phyloP scores from a whole-genome alignment of 2,113 vertebrate genomes.

The Cryptomyrus ogoouensis region DNA sequence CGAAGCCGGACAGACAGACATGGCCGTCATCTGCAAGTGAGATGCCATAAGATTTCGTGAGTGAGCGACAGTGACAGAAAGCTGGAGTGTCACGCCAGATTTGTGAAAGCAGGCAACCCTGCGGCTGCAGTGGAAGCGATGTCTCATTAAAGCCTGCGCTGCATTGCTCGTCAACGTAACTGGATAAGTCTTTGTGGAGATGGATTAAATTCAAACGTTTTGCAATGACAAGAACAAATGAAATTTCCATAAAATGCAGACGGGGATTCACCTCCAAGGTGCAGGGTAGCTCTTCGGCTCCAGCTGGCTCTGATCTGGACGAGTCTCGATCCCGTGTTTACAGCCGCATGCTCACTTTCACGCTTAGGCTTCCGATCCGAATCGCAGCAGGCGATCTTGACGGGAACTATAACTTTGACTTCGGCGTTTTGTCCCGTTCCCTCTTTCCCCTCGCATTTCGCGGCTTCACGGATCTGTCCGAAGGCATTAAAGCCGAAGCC shows the following conservation, averaged over 20 bases:
- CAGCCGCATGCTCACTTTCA: neutral
- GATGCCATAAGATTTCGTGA: neutral
- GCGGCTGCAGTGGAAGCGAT: neutral
- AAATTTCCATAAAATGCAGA: neutral
- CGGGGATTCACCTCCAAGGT: neutral
- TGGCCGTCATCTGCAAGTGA: slow-evolving; percentile 13
- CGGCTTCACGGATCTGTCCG: slow-evolving; percentile 51
- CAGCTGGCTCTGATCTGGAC: slow-evolving; percentile 47
- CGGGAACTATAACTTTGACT: slow-evolving; percentile 42
- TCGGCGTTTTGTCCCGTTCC: neutral
- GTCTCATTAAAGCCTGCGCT: neutral
- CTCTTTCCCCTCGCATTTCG: neutral
- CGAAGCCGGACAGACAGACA: slow-evolving; percentile 55
- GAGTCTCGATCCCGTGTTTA: neutral
- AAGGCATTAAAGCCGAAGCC: slow-evolving; percentile 76
- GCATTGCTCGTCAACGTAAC: neutral
- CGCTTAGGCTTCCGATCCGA: no score
- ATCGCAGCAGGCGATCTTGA: slow-evolving; percentile 11
- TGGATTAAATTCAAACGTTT: neutral
- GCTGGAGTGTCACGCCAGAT: neutral
- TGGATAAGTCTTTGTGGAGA: neutral
- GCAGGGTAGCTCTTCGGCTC: slow-evolving; percentile 54
- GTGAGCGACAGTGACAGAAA: neutral
- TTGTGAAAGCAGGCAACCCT: no score
- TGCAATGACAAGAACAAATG: neutral